Conservation (phyloP, 2,113 vertebrate genomes). For the Seriola dumerili region DNA sequence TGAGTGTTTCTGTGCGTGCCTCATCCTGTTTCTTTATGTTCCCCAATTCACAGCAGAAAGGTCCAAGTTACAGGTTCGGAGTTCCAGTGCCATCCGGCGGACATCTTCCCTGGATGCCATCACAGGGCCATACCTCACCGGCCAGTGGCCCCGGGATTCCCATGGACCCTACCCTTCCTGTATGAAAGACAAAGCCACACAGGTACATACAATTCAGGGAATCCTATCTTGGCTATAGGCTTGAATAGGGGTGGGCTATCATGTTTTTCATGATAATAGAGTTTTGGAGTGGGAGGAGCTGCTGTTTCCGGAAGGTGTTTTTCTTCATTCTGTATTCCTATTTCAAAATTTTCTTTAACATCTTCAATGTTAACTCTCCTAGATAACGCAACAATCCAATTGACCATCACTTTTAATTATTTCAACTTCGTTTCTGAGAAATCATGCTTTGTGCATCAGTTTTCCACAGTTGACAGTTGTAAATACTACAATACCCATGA, state of each 20-base stretch:
- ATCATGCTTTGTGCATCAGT: neutral
- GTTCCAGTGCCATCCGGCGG: conserved; percentile 90
- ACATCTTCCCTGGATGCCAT: conserved; percentile 96
- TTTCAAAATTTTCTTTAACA: too few species aligned
- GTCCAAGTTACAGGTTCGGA: conserved; percentile 90
- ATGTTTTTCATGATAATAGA: neutral
- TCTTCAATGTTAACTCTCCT: neutral
- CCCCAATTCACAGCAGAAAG: conserved; percentile 87
- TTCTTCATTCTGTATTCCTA: too few species aligned
- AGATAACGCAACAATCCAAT: neutral
- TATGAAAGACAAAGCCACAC: conserved; percentile 98
- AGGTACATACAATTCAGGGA: conserved; percentile 84
- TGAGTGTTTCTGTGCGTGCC: neutral
- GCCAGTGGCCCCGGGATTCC: conserved; percentile 97
- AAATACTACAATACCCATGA: neutral
- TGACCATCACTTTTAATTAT: neutral
- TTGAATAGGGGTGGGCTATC: neutral
- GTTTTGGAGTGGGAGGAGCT: neutral
- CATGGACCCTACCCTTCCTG: conserved; percentile 92
- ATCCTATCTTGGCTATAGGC: neutral
- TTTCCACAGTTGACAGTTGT: neutral
- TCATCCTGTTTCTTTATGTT: conserved; percentile 38
- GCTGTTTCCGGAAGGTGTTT: too few species aligned
- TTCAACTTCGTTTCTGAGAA: neutral
- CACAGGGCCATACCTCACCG: conserved; percentile 96